Percentiles rank a stretch among this genome's conserved stretches.
Evolutionary conservation across 2,888 invertebrate genomes (phyloP).

Genomic region (Brenthis daphne): DNA sequence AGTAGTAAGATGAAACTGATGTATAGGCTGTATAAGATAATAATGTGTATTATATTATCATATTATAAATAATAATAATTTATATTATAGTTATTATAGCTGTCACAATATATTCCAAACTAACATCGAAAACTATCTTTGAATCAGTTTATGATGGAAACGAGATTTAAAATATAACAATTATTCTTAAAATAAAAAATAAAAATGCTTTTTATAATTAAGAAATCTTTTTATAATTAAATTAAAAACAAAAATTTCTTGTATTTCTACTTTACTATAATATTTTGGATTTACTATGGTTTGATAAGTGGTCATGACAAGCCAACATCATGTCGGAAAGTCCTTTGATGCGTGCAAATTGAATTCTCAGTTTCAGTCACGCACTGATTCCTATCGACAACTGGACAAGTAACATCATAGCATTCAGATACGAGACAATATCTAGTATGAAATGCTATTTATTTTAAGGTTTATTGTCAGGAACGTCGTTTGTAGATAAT

Average conservation of each 20-base stretch:
- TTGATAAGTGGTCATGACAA: slow-evolving; percentile 63
- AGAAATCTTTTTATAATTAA: neutral
- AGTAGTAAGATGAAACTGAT: slow-evolving; percentile 27
- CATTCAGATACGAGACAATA: slow-evolving; percentile 14
- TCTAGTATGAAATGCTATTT: neutral
- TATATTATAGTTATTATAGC: too few relatives aligned
- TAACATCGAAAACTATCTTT: too few relatives aligned
- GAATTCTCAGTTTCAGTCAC: slow-evolving; percentile 64
- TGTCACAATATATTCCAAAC: too few relatives aligned
- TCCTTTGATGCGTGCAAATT: slow-evolving; percentile 66
- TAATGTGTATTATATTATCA: neutral
- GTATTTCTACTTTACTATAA: slow-evolving; percentile 32
- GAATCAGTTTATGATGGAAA: too few relatives aligned
- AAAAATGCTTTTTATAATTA: too few relatives aligned
- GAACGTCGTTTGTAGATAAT: neutral
- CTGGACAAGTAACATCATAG: slow-evolving; percentile 47
- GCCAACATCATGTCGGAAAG: slow-evolving; percentile 52
- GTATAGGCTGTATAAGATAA: neutral
- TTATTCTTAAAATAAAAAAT: too few relatives aligned
- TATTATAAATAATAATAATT: too few relatives aligned
- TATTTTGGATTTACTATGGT: slow-evolving; percentile 43
- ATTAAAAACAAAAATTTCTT: neutral
- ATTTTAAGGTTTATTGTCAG: neutral
- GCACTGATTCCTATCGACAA: slow-evolving; percentile 61
- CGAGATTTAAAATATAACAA: too few relatives aligned